A percentile compares a stretch with the other conserved stretches of the same genome.
These are phyloP conservation scores for Hirundo rustica DNA, from an alignment of 2,797 vertebrate species.

Conservation along the genomic window DNA sequence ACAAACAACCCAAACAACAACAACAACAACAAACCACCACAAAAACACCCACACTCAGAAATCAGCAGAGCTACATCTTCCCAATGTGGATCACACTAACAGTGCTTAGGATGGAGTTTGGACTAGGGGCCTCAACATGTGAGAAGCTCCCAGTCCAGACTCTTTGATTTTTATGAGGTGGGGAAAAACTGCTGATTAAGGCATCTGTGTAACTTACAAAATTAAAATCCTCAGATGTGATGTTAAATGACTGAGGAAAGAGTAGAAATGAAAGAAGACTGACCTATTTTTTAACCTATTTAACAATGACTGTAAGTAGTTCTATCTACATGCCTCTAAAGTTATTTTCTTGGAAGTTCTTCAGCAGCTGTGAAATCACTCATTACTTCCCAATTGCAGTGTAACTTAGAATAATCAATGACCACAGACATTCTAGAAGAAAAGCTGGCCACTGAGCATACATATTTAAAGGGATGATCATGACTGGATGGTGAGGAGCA, in stretches of 20 bases:
- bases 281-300: background rate
- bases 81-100: background rate
- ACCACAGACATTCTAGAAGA: background rate
- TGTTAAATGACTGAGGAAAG: background rate
- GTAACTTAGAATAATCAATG: background rate
- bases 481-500: background rate
- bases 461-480: background rate
- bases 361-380: background rate
- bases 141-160: background rate
- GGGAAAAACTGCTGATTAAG: background rate
- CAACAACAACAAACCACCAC: no score
- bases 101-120: background rate
- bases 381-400: background rate
- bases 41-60: fast-evolving
- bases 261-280: background rate
- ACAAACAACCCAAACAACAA: no score
- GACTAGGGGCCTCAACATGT: background rate
- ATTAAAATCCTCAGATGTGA: background rate
- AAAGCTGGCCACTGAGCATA: background rate
- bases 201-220: background rate
- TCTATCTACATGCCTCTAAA: background rate
- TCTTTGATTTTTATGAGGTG: background rate
- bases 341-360: background rate
- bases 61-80: background rate
- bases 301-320: background rate